Evolutionary conservation across 92 coral and sea anemone genomes (phyloP), one percentile per base, ranked within the genome.

Genomic region (Montipora capitata): DNA sequence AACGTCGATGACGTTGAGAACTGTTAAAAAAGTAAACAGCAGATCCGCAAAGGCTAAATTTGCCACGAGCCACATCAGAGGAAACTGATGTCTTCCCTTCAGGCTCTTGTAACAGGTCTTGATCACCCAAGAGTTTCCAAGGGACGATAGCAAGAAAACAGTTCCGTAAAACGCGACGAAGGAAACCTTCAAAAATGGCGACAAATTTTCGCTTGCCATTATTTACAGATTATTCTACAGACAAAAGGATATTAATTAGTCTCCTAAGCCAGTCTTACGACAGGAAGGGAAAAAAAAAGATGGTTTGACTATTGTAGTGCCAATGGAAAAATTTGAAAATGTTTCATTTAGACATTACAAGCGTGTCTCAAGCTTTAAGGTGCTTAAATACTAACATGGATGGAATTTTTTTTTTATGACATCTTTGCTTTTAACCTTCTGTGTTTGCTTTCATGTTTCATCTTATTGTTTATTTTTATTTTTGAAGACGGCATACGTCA

Each of bases 41-140:
- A 81, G 86, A 88, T 88, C 92, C n/a, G 92, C 82, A 5, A 81
- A 39, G 15, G 92, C 92, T 52, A 88, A 76, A 13, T 75, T 88
- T 41, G 82, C 87, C 35, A 88, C 61, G 1, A 80, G 61, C 82
- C 81, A 88, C 82, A 73, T 74, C 0, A 88, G 14, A 4, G 82
- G 80, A 5, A 42, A 71, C 17, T 45, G 52, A 4, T 71, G 51
- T 5, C 39, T 75, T 58, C 76, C 27, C 17, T 63, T 70, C 45
- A 75, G 57, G 57, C 63, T 57, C 72, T 43, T 82, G 54, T 20
- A 81, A 52, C 79, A 74, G 82, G 75, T 77, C 0, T 40, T 20
- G 13, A 88, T 14, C 5, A 88, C 88, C 81, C 87, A 81, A 11
- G 63, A 39, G 12, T 88, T 88, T 0, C 92, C 92, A 57, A 58